These are phyloP conservation scores for Augiades crinisus DNA, from an alignment of 2,888 invertebrate species.

Conservation along the genomic window DNA sequence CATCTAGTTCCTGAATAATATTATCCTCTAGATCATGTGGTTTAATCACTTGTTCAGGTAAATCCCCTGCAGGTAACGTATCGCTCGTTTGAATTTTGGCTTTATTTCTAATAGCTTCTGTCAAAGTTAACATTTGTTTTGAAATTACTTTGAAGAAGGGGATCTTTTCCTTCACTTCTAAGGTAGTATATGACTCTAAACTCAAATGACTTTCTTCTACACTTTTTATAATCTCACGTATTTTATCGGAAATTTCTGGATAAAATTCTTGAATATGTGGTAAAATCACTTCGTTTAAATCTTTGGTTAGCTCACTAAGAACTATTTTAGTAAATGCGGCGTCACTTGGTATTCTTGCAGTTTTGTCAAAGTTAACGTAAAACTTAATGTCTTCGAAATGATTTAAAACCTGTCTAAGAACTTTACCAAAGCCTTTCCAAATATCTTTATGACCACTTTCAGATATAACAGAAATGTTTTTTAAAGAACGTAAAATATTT, in stretches of 20 bases:
- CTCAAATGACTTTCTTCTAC: conserved; percentile 39
- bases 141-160: conserved; percentile 62
- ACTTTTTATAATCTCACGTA: conserved; percentile 37
- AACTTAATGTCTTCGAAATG: conserved; percentile 76
- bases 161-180: conserved; percentile 71
- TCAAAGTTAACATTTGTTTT: conserved; percentile 34
- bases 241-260: conserved; percentile 32
- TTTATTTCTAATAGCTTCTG: conserved; percentile 16
- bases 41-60: not conserved
- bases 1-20: too few relatives aligned
- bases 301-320: conserved; percentile 52
- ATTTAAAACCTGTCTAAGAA: conserved; percentile 59
- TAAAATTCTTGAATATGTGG: conserved; percentile 36
- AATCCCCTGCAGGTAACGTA: not conserved
- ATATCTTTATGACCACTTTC: conserved; percentile 36
- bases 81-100: conserved; percentile 28
- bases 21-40: not conserved
- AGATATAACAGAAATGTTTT: conserved; percentile 46
- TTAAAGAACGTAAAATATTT: conserved; percentile 54
- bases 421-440: conserved; percentile 55
- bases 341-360: conserved; percentile 68
- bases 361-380: conserved; percentile 73
- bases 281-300: conserved; percentile 42
- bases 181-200: conserved; percentile 49
- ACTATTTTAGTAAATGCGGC: conserved; percentile 66